Conservation (phyloP, 2,888 invertebrate genomes). For the Agelastica alni region DNA sequence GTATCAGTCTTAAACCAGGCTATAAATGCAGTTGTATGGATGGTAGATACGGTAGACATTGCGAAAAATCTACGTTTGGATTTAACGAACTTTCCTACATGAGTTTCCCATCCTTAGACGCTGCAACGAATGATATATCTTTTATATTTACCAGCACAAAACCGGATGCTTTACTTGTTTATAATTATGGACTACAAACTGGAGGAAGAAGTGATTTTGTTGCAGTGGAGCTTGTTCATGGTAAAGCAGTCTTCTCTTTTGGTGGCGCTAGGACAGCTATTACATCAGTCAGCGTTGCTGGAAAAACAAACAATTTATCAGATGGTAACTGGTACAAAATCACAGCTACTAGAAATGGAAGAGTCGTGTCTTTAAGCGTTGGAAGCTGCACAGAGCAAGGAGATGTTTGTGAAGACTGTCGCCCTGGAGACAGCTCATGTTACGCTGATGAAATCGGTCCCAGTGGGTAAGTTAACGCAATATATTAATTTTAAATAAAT, state of each 20-base stretch:
- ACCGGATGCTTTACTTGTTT: constrained; percentile 82
- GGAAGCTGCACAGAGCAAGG: constrained; percentile 84
- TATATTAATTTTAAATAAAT: too few species aligned
- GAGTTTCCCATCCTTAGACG: constrained; percentile 83
- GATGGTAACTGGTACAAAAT: constrained; percentile 92
- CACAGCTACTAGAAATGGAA: constrained; percentile 86
- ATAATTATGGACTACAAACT: constrained; percentile 87
- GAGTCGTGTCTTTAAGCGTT: constrained; percentile 83
- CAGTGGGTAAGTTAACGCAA: constrained; percentile 86
- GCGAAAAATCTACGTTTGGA: constrained; percentile 88
- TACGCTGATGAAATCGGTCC: constrained; percentile 86
- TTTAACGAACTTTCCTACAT: constrained; percentile 89
- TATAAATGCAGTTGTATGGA: constrained; percentile 85
- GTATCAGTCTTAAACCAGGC: constrained; percentile 85
- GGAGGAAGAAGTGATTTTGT: constrained; percentile 92
- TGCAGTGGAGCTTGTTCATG: constrained; percentile 84
- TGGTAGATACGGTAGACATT: constrained; percentile 87
- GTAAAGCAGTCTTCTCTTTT: constrained; percentile 86
- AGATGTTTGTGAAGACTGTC: constrained; percentile 83
- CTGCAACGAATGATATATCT: constrained; percentile 88
- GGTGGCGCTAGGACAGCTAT: constrained; percentile 89
- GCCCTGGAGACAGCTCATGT: constrained; percentile 79
- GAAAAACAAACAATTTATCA: constrained; percentile 68
- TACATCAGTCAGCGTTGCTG: constrained; percentile 74
- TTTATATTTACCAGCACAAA: constrained; percentile 90